These are phyloP conservation scores for Semnornis frantzii DNA, from an alignment of 2,113 vertebrate genomes.

Conservation along the genomic window DNA sequence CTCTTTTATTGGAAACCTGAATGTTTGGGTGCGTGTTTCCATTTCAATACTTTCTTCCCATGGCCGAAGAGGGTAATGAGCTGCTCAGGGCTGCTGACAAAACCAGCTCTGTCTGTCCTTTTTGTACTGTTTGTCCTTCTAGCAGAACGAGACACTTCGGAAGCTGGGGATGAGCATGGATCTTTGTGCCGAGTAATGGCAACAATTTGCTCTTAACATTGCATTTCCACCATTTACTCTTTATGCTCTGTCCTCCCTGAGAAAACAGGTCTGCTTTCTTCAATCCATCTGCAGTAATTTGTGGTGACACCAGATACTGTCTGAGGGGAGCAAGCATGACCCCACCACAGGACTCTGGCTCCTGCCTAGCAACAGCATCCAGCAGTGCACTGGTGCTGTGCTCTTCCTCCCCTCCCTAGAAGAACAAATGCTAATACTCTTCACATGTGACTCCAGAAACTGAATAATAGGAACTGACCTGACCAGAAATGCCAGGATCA, in stretches of 20 bases:
- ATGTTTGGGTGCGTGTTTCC: neutral
- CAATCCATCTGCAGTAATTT: neutral
- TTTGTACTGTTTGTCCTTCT: conserved; percentile 56
- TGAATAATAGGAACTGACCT: conserved; percentile 52
- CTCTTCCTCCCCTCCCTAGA: conserved; percentile 13
- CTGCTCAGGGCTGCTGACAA: conserved; percentile 27
- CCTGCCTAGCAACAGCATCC: conserved; percentile 42
- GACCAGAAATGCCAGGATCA: conserved; percentile 2
- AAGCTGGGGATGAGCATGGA: neutral
- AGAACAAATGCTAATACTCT: neutral
- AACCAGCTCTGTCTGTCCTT: conserved; percentile 53
- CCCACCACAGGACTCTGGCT: conserved; percentile 25
- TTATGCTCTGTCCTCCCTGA: neutral
- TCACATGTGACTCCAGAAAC: conserved; percentile 41
- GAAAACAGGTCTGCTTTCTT: neutral
- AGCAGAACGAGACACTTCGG: neutral
- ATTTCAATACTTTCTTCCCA: conserved; percentile 26
- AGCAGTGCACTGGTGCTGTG: neutral
- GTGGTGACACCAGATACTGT: conserved; percentile 32
- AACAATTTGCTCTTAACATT: neutral
- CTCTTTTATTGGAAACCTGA: conserved; percentile 30
- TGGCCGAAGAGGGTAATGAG: conserved; percentile 6
- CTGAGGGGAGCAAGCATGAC: neutral
- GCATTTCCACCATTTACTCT: neutral
- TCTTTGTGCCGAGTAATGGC: neutral